Base-by-base conservation (phyloP, 2,888 invertebrate genomes). In the Sarcophaga carnaria region DNA sequence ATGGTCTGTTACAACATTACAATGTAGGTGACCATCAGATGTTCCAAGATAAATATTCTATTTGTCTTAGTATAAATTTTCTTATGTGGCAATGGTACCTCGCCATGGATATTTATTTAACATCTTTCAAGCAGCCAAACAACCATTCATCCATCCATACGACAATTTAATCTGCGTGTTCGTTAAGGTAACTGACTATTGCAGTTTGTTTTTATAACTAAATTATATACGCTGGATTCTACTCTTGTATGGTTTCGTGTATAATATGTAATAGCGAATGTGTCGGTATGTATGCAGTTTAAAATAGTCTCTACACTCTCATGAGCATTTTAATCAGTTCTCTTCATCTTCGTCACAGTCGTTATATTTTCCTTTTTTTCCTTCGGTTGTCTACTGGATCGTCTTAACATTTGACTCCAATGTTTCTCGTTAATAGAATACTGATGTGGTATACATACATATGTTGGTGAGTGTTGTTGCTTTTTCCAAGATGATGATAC, bases 151-250 rank as follows among this genome's bases (percentile, higher is more conserved):
- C 20, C 74, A 64, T 78, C 49, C 66, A 74, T 37, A 25, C 67
- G 67, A 62, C n/a, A 17, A 25, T 72, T 59, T 37, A 77, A 87
- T 79, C 79, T 78, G 77, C 81, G 79, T 78, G 75, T 83, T 83
- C 83, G 64, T 76, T 77, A 77, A 86, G 85, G 86, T 90, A 87
- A 86, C 88, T 67, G 76, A 63, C 78, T 89, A 88, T 89, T 90
- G 91, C 90, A 91, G 91, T 92, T 78, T 92, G 91, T 92, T 92
- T 92, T 92, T 92, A 92, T 92, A 92, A 92, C 92, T 92, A 92
- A 92, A 92, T 92, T 92, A 92, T 90, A 91, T 90, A 91, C 90
- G 90, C 89, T 89, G 85, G 89, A 89, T 71, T 83, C 17, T 10
- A 54, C 17, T 78, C 88, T 80, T 83, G 77, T 77, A 85, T 59